Base-by-base conservation (phyloP, 92 coral and sea anemone species). In the Parazoanthus darwini region DNA sequence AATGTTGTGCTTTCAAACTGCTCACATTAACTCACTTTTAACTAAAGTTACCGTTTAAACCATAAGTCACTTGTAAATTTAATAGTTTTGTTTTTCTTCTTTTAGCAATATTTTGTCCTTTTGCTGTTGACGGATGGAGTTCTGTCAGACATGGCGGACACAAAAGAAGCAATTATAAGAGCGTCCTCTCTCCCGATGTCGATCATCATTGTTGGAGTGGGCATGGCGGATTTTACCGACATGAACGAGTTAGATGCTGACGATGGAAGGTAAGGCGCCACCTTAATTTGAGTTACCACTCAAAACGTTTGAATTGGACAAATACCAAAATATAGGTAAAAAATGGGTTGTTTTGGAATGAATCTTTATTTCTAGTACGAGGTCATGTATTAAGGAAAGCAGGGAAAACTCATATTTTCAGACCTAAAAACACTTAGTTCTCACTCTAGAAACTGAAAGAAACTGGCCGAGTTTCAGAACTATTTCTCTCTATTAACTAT, bases 181-280 rank as follows among this genome's bases (percentile, higher is more conserved):
- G 99, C 99, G 4, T 97, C 99, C 8, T 90, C 90, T 26, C 94
- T 97, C 26, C 99, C 99, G 4, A 91, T 97, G 99, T 97, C 99
- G 3, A 91, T 97, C 43, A 97, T 97, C 54, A 97, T 97, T 65
- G 96, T 97, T 16, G 99, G 99, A 54, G 99, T 97, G 42, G 99
- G 99, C 1, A 77, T 56, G 73, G 99, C 99, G 29, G 96, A 97
- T 81, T 97, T 97, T 82, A 90, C 89, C 2, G 98, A 94, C 79
- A 97, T 97, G 99, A 94, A 97, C 67, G 96, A 96, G 71, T 90
- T 97, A 37, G 99, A 97, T 35, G 98, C 97, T 25, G 99, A 97
- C 86, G 98, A 97, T 72, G 99, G 99, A 85, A 88, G 92, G 99
- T 97, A 46, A 88, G 94, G 23, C 39, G 33, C 33, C 38, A 44